Percentiles rank a stretch among this genome's conserved stretches.
Conservation (phyloP, 1,140 invertebrate species). For the Nasonia giraulti region DNA sequence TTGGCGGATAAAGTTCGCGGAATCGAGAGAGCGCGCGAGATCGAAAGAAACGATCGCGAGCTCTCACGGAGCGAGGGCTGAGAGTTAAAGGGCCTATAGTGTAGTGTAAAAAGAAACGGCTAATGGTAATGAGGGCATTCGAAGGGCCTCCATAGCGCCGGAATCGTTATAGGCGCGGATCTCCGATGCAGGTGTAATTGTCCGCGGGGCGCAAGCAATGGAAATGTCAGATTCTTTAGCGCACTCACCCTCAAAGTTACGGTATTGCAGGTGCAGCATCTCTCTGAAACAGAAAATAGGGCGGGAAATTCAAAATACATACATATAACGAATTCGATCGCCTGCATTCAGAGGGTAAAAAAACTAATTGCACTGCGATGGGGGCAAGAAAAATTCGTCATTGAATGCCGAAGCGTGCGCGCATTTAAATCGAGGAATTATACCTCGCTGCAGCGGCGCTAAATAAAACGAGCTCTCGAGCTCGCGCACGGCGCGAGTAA, state of each 20-base stretch:
- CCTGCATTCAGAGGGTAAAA: too few relatives aligned
- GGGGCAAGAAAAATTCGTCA: constrained; percentile 2
- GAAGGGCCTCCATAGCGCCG: not conserved
- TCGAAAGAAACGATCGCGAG: too few relatives aligned
- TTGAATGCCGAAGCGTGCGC: not conserved
- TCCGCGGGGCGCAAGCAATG: too few relatives aligned
- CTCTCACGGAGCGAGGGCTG: not conserved
- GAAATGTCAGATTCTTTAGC: too few relatives aligned
- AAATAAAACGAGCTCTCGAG: constrained; percentile 47
- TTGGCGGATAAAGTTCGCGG: not conserved
- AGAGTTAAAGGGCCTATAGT: not conserved
- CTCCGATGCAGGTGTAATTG: not conserved
- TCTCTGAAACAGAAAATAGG: too few relatives aligned
- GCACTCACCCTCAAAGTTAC: too few relatives aligned
- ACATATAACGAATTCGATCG: too few relatives aligned
- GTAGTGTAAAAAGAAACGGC: not conserved
- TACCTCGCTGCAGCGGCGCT: not conserved
- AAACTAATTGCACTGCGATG: not conserved
- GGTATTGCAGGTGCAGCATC: too few relatives aligned
- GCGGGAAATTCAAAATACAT: too few relatives aligned
- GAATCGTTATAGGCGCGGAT: not conserved
- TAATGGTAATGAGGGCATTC: not conserved
- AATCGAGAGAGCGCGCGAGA: not conserved
- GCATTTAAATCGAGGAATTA: constrained; percentile 32
- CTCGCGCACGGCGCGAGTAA: too few relatives aligned